Percentiles rank a stretch among this genome's conserved stretches.
Evolutionary conservation across 1,140 invertebrate genomes (phyloP).

Genomic region (Metaphire vulgaris): DNA sequence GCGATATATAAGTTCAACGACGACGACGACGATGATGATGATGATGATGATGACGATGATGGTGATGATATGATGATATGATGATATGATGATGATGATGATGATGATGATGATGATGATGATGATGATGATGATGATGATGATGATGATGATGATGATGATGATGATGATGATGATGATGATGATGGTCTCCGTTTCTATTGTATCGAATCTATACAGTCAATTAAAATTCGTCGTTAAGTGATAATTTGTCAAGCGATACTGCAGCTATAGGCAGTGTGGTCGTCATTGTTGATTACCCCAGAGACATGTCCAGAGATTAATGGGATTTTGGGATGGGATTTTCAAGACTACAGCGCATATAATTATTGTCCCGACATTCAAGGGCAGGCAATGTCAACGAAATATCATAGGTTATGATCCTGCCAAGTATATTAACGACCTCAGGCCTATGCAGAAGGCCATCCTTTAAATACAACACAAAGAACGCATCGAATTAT

Average conservation of each 20-base stretch:
- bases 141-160: not conserved
- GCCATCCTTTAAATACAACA: too few relatives aligned
- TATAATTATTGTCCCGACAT: too few relatives aligned
- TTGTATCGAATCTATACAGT: too few relatives aligned
- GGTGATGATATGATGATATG: not conserved
- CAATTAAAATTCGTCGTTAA: too few relatives aligned
- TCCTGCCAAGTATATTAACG: too few relatives aligned
- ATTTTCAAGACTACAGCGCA: too few relatives aligned
- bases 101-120: slow-evolving; percentile 3
- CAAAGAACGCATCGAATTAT: too few relatives aligned
- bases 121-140: slow-evolving; percentile 1
- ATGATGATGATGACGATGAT: not conserved
- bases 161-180: not conserved
- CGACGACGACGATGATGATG: not conserved
- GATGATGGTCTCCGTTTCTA: not conserved
- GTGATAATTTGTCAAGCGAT: too few relatives aligned
- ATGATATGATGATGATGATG: not conserved
- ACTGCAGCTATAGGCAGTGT: not conserved
- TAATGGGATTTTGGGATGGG: too few relatives aligned
- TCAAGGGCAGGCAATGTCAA: too few relatives aligned
- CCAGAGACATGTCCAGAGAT: not conserved
- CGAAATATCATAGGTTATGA: too few relatives aligned
- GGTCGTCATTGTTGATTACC: not conserved
- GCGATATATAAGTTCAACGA: not conserved
- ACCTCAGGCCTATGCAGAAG: too few relatives aligned